Evolutionary conservation across 2,888 invertebrate species (phyloP), one percentile per base, ranked within the genome.

Genomic region (Disparrhopalites patrizii): DNA sequence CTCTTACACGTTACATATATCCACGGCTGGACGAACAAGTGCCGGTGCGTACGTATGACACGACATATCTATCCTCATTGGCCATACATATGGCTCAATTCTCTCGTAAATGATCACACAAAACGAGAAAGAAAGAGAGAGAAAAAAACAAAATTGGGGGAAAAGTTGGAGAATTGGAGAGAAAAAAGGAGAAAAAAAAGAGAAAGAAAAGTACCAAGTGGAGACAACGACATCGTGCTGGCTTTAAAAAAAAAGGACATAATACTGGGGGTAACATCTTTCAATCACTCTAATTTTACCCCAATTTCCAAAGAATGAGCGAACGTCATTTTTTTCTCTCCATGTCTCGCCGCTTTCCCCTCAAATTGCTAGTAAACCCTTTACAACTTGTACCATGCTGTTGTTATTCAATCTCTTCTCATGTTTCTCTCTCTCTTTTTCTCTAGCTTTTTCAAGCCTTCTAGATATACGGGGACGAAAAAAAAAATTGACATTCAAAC

Each of bases 261-360:
- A 30, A 61, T 61, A n/a, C n/a, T n/a, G n/a, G n/a, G n/a, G 60
- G 51, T 61, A 61, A 61, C 60, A 61, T 43, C 51, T 61, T 47
- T n/a, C 33, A 61, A 51, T 61, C 50, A 61, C 43, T 61, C 50
- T 61, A 61, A 61, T 61, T 61, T 61, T 61, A 61, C 60, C 50
- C 60, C 60, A 61, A 61, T 61, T 61, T 61, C 25, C 18, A 61
- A 33, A 54, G 27, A 60, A 57, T 10, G 15, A 60, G 30, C 30
- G n/a, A n/a, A n/a, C 31, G 28, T 31, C 30, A 47, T 30, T 15
- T 61, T 40, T 33, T 43, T n/a, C 51, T 36, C 30, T 36, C 36
- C 23, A 20, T 20, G 36, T 18, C 23, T 18, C 20, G 15, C 33
- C n/a, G 33, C 20, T 27, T 50, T 27, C 3, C 50, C 13, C 50